A percentile compares a stretch with the other conserved stretches of the same genome.
Conservation (phyloP, 2,888 invertebrate species). For the Lagria hirta region DNA sequence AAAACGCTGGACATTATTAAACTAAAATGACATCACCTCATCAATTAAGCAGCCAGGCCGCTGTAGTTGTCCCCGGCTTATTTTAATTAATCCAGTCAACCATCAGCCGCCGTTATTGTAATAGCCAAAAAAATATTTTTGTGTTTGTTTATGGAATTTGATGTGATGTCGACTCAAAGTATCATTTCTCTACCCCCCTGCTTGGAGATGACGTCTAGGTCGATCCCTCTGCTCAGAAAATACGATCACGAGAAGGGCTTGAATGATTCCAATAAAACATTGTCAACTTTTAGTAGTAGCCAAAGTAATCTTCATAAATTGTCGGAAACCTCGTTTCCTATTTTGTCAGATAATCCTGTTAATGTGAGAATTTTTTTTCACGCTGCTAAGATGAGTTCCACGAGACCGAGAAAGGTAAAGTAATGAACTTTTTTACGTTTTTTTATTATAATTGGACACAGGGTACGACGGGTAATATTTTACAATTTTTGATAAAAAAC, state of each 20-base stretch:
- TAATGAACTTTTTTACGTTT: constrained; percentile 4
- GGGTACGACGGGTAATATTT: neutral
- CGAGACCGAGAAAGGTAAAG: constrained; percentile 42
- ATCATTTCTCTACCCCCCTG: constrained; percentile 44
- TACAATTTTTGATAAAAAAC: no score
- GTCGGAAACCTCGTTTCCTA: constrained; percentile 45
- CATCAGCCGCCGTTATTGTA: constrained; percentile 15
- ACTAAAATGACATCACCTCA: constrained; percentile 42
- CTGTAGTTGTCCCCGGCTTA: constrained; percentile 30
- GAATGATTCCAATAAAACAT: constrained; percentile 20
- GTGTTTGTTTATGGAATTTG: no score
- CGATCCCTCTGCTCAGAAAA: constrained; percentile 31
- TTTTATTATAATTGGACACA: neutral
- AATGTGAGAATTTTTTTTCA: constrained; percentile 51
- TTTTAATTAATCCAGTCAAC: constrained; percentile 44
- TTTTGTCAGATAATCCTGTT: constrained; percentile 44
- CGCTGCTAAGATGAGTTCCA: constrained; percentile 43
- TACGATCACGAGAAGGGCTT: constrained; percentile 16
- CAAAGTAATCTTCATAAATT: constrained; percentile 34
- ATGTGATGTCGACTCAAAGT: constrained; percentile 47
- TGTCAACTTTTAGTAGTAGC: constrained; percentile 8
- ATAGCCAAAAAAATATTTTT: no score
- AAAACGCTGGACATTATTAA: constrained; percentile 17
- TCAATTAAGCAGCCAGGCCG: constrained; percentile 43
- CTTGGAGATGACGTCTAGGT: constrained; percentile 43